Evolutionary conservation across 2,113 vertebrate species (phyloP).

Genomic region (Bujurquina vittata): DNA sequence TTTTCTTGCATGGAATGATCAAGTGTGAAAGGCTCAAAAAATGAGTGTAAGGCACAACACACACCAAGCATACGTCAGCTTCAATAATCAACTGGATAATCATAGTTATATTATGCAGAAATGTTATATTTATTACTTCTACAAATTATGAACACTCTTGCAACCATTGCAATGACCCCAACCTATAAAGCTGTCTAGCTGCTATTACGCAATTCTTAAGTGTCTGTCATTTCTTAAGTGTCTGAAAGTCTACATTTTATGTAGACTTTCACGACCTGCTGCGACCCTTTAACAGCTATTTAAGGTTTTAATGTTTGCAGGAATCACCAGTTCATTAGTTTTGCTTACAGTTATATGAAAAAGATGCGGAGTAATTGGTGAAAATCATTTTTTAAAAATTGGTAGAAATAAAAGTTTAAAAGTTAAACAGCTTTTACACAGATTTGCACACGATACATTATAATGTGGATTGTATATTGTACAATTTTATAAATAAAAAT

Average conservation of each 20-base stretch:
- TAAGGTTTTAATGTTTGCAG: not conserved
- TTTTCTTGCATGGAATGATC: constrained; percentile 42
- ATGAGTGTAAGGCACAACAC: not conserved
- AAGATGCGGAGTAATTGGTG: not conserved
- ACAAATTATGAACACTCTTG: constrained; percentile 27
- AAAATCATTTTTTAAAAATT: not conserved
- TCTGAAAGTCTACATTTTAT: not conserved
- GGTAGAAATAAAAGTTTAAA: not conserved
- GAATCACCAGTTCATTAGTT: not conserved
- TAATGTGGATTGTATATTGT: not conserved
- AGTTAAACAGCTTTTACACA: not conserved
- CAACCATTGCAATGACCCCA: constrained; percentile 38
- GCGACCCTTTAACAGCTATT: not conserved
- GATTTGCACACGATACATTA: too few relatives aligned
- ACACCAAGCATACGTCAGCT: constrained; percentile 17
- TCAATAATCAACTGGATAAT: constrained; percentile 18
- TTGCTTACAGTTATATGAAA: not conserved
- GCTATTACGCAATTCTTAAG: not conserved
- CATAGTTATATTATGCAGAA: constrained; percentile 31
- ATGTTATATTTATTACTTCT: constrained; percentile 44
- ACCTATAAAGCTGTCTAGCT: constrained; percentile 13
- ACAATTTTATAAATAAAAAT: not conserved
- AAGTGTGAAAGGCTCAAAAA: not conserved
- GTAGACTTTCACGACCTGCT: not conserved
- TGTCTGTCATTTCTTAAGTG: not conserved